phyloP scores from a whole-genome alignment of 2,888 invertebrate species.

The Marasmarcha lunaedactyla region DNA sequence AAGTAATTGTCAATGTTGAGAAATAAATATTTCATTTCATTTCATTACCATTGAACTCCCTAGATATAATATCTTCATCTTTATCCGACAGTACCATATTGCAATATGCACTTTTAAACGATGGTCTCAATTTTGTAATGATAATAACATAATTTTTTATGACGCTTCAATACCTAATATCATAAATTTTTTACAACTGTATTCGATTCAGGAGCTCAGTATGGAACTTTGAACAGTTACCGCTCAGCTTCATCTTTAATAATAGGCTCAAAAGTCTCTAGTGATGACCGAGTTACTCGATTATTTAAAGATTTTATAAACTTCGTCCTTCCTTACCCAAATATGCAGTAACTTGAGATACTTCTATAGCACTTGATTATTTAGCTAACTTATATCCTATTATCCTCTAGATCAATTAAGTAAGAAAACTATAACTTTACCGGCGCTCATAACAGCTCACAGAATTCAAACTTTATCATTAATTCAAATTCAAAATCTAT shows the following conservation, averaged over 20 bases:
- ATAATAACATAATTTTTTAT: constrained; percentile 9
- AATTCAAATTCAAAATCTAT: constrained; percentile 13
- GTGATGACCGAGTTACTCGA: constrained; percentile 1
- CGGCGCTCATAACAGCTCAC: constrained; percentile 18
- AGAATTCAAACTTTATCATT: constrained; percentile 16
- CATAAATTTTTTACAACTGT: constrained; percentile 6
- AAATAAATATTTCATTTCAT: too few relatives aligned
- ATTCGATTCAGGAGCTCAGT: constrained; percentile 7
- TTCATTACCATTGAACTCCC: not conserved
- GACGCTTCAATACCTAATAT: constrained; percentile 6
- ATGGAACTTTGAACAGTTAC: constrained; percentile 8
- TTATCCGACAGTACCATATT: not conserved
- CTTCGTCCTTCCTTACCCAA: constrained; percentile 4
- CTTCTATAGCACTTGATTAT: constrained; percentile 7
- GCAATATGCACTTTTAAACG: not conserved
- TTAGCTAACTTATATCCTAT: constrained; percentile 9
- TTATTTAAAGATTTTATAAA: constrained; percentile 3
- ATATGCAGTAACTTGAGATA: constrained; percentile 11
- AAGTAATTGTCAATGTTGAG: too few relatives aligned
- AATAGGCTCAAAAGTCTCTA: constrained; percentile 2
- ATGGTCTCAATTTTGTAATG: not conserved
- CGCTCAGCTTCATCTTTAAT: constrained; percentile 9
- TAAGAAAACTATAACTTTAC: constrained; percentile 16
- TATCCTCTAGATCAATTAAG: constrained; percentile 9
- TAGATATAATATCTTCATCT: not conserved